Evolutionary conservation across 2,797 vertebrate genomes (phyloP).

Genomic region (Hafferia zeledoni): DNA sequence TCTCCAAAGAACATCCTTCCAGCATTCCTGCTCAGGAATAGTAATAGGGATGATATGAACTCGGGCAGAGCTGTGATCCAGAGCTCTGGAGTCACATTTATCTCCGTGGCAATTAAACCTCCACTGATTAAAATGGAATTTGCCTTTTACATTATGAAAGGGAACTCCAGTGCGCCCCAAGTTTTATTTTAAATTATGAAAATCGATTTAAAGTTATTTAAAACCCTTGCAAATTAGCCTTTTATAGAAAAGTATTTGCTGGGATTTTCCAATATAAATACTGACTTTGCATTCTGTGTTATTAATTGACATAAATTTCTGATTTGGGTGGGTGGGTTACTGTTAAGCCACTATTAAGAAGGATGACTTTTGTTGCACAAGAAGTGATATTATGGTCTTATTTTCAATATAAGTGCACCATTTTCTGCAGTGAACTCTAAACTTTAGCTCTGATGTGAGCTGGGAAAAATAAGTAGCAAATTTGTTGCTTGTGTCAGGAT

Average conservation of each 20-base stretch:
- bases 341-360: background rate
- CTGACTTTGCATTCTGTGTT: background rate
- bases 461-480: background rate
- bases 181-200: background rate
- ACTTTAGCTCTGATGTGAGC: background rate
- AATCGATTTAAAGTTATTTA: background rate
- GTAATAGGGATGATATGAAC: background rate
- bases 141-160: background rate
- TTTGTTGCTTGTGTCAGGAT: background rate
- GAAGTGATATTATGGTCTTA: background rate
- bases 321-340: background rate
- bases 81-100: background rate
- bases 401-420: background rate
- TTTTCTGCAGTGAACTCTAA: background rate
- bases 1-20: background rate
- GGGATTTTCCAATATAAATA: background rate
- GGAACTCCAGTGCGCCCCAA: background rate
- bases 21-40: background rate
- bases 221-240: background rate
- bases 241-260: background rate
- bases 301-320: background rate
- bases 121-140: background rate
- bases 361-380: background rate
- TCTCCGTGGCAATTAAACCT: background rate
- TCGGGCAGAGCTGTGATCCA: background rate